A percentile compares a stretch with the other conserved stretches of the same genome.
phyloP scores from a whole-genome alignment of 53 echinoderm and acorn worm species.

The Echinarachnius parma region DNA sequence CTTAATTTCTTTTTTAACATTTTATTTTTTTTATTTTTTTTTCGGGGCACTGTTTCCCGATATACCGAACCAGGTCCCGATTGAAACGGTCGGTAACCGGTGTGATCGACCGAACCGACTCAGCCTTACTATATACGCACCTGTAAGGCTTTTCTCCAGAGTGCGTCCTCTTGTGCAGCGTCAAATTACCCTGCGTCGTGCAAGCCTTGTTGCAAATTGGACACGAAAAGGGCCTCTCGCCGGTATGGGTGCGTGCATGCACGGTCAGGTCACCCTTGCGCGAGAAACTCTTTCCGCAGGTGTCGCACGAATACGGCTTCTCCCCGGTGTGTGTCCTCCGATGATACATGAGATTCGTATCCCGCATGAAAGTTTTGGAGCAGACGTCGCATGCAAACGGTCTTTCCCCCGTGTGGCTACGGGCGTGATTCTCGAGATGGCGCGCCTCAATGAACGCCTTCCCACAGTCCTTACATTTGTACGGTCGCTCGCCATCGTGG shows the following conservation, averaged over 20 bases:
- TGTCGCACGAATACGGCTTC: neutral
- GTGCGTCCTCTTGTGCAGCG: neutral
- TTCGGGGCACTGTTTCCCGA: too few species aligned
- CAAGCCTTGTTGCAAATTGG: neutral
- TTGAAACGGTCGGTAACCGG: too few species aligned
- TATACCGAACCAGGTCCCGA: too few species aligned
- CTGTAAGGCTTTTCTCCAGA: neutral
- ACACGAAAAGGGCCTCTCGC: slow-evolving; percentile 2
- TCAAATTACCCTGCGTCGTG: slow-evolving; percentile 7
- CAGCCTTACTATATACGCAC: too few species aligned
- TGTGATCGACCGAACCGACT: too few species aligned
- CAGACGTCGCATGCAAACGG: neutral
- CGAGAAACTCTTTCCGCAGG: neutral
- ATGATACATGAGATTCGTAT: neutral
- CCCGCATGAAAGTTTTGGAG: neutral
- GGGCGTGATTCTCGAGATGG: slow-evolving; percentile 3
- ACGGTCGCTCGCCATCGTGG: slow-evolving; percentile 1
- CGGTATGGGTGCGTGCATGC: neutral
- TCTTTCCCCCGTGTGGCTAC: slow-evolving; percentile 11
- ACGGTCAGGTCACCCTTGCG: slow-evolving; percentile 1
- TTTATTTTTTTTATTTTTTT: too few species aligned
- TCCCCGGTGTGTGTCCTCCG: slow-evolving; percentile 7
- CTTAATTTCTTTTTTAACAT: too few species aligned
- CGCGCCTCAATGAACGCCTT: slow-evolving; percentile 1
- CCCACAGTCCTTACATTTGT: neutral